phyloP scores from a whole-genome alignment of 2,113 vertebrate species.

The Trematocara nigrifrons region DNA sequence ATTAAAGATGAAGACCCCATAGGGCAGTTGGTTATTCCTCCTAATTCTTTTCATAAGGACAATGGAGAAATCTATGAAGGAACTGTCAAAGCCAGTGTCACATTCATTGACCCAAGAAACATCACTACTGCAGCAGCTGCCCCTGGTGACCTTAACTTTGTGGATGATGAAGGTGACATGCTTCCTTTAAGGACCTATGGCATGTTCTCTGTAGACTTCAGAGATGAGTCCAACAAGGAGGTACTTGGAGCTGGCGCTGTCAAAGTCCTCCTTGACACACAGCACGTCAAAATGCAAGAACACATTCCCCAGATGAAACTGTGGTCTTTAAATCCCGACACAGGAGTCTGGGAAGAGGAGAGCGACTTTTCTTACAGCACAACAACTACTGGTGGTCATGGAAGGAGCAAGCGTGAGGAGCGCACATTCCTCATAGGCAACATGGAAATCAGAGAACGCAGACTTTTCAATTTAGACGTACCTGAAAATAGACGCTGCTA shows the following conservation, averaged over 20 bases:
- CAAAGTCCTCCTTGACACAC: constrained; percentile 80
- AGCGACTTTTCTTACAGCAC: constrained; percentile 69
- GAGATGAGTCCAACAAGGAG: constrained; percentile 72
- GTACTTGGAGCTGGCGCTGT: constrained; percentile 78
- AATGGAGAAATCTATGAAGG: constrained; percentile 81
- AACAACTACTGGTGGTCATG: constrained; percentile 3
- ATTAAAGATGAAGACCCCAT: constrained; percentile 72
- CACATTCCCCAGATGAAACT: constrained; percentile 87
- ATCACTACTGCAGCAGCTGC: constrained; percentile 76
- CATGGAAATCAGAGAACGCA: constrained; percentile 88
- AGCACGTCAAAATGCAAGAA: constrained; percentile 85
- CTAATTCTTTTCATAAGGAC: constrained; percentile 76
- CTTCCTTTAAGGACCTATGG: constrained; percentile 89
- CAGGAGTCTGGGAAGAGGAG: constrained; percentile 93
- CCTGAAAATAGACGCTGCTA: constrained; percentile 95
- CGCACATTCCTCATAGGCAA: constrained; percentile 91
- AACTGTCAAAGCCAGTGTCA: constrained; percentile 86
- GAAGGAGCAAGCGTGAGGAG: constrained; percentile 83
- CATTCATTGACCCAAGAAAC: constrained; percentile 91
- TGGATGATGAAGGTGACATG: constrained; percentile 82
- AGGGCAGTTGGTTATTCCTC: constrained; percentile 84
- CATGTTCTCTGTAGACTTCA: constrained; percentile 92
- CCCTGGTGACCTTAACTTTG: constrained; percentile 89
- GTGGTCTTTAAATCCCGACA: constrained; percentile 90
- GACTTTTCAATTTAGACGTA: constrained; percentile 94